A percentile compares a stretch with the other conserved stretches of the same genome.
Conservation (phyloP, 2,797 vertebrate genomes). For the Sebastes aleutianus region DNA sequence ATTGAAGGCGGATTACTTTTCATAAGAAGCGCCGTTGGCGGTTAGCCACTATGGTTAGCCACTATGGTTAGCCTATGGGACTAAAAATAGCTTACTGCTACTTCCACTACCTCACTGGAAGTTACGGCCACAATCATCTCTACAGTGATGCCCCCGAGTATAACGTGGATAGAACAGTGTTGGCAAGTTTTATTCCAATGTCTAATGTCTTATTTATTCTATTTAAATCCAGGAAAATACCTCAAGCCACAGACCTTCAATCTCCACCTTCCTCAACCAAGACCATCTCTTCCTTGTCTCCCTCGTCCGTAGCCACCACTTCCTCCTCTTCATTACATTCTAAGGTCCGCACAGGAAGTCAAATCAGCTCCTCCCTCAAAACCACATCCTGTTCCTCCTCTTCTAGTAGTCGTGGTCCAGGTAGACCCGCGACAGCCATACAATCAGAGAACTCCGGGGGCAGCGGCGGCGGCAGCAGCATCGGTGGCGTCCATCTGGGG, state of each 20-base stretch:
- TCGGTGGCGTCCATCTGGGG: conserved; percentile 40
- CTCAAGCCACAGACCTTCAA: conserved; percentile 86
- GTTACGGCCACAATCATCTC: too few relatives aligned
- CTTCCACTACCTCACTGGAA: too few relatives aligned
- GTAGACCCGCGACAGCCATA: conserved; percentile 71
- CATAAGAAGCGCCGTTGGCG: too few relatives aligned
- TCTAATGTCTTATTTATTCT: background rate
- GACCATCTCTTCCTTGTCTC: conserved; percentile 62
- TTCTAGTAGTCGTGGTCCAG: conserved; percentile 75
- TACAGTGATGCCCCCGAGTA: too few relatives aligned
- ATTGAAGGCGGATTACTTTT: too few relatives aligned
- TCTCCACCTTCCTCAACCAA: conserved; percentile 72
- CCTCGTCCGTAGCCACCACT: conserved; percentile 53
- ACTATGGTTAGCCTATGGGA: too few relatives aligned
- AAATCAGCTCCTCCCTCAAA: conserved; percentile 76
- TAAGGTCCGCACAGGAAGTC: conserved; percentile 81
- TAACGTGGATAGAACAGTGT: too few relatives aligned
- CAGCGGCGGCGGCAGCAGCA: conserved; percentile 54
- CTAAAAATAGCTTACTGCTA: too few relatives aligned
- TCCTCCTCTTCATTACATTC: conserved; percentile 75
- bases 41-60: too few relatives aligned
- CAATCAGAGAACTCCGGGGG: conserved; percentile 83
- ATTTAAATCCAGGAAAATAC: conserved; percentile 87
- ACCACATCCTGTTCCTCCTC: conserved; percentile 66
- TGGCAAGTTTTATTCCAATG: too few relatives aligned